phyloP scores from a whole-genome alignment of 2,113 vertebrate species.

The Eretmochelys imbricata region DNA sequence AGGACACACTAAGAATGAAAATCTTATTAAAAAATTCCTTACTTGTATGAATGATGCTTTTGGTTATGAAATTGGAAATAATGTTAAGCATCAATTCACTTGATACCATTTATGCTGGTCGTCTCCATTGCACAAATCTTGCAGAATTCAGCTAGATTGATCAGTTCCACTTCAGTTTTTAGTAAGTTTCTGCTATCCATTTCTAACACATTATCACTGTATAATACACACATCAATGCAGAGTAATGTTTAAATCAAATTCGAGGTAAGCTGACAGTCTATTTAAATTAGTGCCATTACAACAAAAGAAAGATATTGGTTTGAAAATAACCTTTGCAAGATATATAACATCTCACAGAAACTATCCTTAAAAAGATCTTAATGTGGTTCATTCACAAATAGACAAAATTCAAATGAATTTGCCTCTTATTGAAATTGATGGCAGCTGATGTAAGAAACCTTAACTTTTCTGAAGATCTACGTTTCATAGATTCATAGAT shows the following conservation, averaged over 20 bases:
- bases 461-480: not conserved
- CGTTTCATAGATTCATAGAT: too few relatives aligned
- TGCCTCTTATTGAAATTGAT: not conserved
- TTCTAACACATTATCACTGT: not conserved
- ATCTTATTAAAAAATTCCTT: not conserved
- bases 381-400: not conserved
- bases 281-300: not conserved
- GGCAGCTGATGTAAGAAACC: not conserved
- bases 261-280: not conserved
- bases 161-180: conserved; percentile 17
- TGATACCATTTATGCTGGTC: not conserved
- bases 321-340: not conserved
- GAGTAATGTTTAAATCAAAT: not conserved
- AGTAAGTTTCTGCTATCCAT: not conserved
- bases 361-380: not conserved
- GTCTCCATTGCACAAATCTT: not conserved
- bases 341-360: not conserved
- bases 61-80: not conserved
- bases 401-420: accelerated
- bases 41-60: not conserved
- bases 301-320: not conserved
- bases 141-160: not conserved
- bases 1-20: not conserved
- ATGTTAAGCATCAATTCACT: accelerated
- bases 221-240: accelerated